A percentile compares a stretch with the other conserved stretches of the same genome.
Evolutionary conservation across 2,113 vertebrate genomes (phyloP).

Genomic region (Chamaea fasciata): DNA sequence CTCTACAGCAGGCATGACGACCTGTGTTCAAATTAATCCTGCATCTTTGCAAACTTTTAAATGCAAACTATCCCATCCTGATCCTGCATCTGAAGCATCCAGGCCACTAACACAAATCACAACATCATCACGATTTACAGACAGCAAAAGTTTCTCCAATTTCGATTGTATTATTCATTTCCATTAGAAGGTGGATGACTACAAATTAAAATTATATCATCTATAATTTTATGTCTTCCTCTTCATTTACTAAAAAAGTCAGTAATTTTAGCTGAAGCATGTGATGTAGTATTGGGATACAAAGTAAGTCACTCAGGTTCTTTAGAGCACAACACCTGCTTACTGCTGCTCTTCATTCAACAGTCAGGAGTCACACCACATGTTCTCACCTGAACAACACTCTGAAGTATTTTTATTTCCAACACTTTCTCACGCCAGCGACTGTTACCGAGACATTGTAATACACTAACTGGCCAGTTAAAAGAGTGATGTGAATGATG

Average conservation of each 20-base stretch:
- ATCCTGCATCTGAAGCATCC: neutral
- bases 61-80: neutral
- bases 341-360: neutral
- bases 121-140: neutral
- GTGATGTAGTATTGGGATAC: fast-evolving
- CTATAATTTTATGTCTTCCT: neutral
- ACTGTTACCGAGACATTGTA: fast-evolving
- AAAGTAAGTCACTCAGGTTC: too few relatives aligned
- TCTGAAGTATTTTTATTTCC: neutral
- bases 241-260: neutral
- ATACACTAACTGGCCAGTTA: fast-evolving
- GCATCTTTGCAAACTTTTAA: fast-evolving
- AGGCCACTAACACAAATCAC: neutral
- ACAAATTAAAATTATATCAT: neutral
- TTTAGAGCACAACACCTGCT: neutral
- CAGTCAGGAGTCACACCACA: neutral
- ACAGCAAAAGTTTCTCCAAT: neutral
- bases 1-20: neutral
- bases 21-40: fast-evolving
- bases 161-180: neutral
- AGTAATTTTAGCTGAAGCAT: neutral
- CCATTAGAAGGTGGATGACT: neutral
- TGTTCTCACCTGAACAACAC: neutral
- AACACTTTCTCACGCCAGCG: fast-evolving
- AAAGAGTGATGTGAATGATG: too few relatives aligned